These are phyloP conservation scores for Volucella inanis DNA, from an alignment of 2,888 invertebrate genomes.

Conservation along the genomic window DNA sequence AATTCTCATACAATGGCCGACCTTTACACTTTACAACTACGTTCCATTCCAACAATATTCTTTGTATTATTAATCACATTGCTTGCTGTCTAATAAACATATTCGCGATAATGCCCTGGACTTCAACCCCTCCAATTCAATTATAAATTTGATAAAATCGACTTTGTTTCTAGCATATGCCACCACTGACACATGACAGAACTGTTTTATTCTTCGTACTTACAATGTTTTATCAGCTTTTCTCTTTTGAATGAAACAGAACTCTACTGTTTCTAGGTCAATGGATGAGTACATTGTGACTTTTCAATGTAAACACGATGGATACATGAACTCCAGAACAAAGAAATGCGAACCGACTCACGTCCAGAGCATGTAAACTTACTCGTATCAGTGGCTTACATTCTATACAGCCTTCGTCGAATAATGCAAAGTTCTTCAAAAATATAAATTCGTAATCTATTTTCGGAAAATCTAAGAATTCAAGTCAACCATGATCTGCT, in stretches of 20 bases:
- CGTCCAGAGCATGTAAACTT: neutral
- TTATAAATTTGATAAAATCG: conserved; percentile 20
- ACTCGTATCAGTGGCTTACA: conserved; percentile 5
- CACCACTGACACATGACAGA: neutral
- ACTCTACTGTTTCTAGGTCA: conserved; percentile 21
- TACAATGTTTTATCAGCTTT: conserved; percentile 4
- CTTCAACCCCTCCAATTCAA: conserved; percentile 32
- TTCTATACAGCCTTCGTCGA: neutral
- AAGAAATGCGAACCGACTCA: neutral
- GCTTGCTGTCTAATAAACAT: conserved; percentile 33
- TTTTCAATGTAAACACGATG: neutral
- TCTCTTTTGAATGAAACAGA: neutral
- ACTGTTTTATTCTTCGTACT: neutral
- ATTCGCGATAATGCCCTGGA: conserved; percentile 35
- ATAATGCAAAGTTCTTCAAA: neutral
- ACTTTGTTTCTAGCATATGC: neutral
- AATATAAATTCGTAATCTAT: too few species aligned
- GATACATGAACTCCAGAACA: neutral
- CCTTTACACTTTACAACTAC: conserved; percentile 8
- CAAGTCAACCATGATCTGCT: too few species aligned
- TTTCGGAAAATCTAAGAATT: too few species aligned
- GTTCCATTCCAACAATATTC: neutral
- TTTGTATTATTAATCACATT: conserved; percentile 11
- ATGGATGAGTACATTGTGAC: conserved; percentile 2
- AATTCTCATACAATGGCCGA: neutral